These are phyloP conservation scores for Lanistes nyassanus DNA, from an alignment of 1,140 invertebrate species.

Conservation along the genomic window DNA sequence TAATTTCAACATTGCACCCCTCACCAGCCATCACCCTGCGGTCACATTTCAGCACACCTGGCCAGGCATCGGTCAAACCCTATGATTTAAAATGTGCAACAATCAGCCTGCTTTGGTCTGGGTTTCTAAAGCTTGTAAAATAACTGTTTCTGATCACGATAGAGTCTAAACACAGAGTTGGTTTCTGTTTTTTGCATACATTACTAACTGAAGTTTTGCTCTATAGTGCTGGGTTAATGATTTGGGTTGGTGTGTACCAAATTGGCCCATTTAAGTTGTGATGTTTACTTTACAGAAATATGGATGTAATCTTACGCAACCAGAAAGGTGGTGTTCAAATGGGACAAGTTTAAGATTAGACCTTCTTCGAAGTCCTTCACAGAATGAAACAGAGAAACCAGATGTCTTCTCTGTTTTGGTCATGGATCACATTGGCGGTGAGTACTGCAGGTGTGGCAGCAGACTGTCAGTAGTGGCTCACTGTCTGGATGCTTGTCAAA, in stretches of 20 bases:
- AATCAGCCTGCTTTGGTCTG: not conserved
- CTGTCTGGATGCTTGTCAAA: no score
- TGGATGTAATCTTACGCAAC: not conserved
- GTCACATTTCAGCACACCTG: not conserved
- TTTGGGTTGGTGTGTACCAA: no score
- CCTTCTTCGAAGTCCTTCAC: not conserved
- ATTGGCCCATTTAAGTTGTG: no score
- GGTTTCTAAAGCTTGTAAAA: not conserved
- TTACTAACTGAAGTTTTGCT: no score
- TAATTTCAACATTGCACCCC: not conserved
- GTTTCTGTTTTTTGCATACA: no score
- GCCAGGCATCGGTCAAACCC: not conserved
- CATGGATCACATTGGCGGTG: constrained; percentile 20
- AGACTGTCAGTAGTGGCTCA: no score
- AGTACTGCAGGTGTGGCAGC: no score
- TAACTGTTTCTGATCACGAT: not conserved
- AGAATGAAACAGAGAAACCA: not conserved
- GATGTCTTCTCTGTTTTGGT: constrained; percentile 7
- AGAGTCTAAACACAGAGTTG: no score
- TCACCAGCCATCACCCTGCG: no score
- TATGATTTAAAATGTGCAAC: not conserved
- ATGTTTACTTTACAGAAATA: not conserved
- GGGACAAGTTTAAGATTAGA: constrained; percentile 1
- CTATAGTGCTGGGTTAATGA: no score
- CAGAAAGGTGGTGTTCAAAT: constrained; percentile 13